These are phyloP conservation scores for Episyrphus balteatus DNA, from an alignment of 1,140 invertebrate species.

Conservation along the genomic window DNA sequence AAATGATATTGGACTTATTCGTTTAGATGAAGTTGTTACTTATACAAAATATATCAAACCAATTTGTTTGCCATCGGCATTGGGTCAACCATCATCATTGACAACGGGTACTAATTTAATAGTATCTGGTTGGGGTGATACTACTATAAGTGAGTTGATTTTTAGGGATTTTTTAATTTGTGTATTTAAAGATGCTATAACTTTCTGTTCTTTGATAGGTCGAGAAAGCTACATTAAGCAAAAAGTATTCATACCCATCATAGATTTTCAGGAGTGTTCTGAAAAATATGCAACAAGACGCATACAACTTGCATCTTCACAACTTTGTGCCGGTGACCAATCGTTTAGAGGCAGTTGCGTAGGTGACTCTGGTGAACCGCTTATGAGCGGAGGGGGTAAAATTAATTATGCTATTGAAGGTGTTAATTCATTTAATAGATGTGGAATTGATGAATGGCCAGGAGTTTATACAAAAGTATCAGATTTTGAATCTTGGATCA, in stretches of 20 bases:
- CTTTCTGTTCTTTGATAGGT: conserved; percentile 8
- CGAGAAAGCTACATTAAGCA: conserved; percentile 43
- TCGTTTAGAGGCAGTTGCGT: conserved; percentile 54
- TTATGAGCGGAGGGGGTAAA: conserved; percentile 47
- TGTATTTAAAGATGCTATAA: no score
- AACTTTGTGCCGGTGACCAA: conserved; percentile 54
- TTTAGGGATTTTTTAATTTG: no score
- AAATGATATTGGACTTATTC: conserved; percentile 66
- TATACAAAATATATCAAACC: conserved; percentile 61
- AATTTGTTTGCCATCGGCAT: conserved; percentile 54
- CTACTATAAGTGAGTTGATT: conserved; percentile 36
- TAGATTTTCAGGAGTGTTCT: conserved; percentile 37
- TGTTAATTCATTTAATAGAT: conserved; percentile 61
- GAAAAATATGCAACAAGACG: conserved; percentile 36
- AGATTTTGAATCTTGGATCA: conserved; percentile 59
- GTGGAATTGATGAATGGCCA: conserved; percentile 58
- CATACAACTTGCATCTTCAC: conserved; percentile 25
- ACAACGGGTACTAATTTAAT: conserved; percentile 37
- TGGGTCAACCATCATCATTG: conserved; percentile 14
- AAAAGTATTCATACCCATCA: conserved; percentile 43
- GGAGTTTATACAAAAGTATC: conserved; percentile 67
- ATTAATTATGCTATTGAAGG: conserved; percentile 43
- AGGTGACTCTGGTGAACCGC: conserved; percentile 67
- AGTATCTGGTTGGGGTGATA: conserved; percentile 62
- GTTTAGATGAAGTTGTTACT: conserved; percentile 57